Evolutionary conservation across 1,140 invertebrate genomes (phyloP), one percentile per base, ranked within the genome.

Genomic region (Cyphomyrmex costatus): DNA sequence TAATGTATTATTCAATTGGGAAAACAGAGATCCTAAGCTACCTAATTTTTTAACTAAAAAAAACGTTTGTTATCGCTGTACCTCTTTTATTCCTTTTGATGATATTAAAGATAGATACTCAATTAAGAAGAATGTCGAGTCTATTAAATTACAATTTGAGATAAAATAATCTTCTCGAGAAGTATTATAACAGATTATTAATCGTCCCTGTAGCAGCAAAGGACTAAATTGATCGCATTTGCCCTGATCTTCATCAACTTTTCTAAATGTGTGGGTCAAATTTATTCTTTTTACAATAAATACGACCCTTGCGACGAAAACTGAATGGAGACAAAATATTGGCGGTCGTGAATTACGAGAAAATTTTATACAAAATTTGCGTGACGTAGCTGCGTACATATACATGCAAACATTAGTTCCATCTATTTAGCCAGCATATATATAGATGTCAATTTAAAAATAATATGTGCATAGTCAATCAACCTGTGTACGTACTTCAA

Each of bases 291-390:
- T 58, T 36, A n/a, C n/a, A n/a, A n/a, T 33, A 60, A 16, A 42
- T 42, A 21, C 70, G 46, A 27, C 27, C 51, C 16, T 42, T 16
- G 58, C 7, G 36, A 58, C 36, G 73, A 24, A 46, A 53, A 12
- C 14, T 68, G 58, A 66, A 88, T 86, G 68, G 42, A 90, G 86
- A 90, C 86, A 90, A 90, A 91, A 91, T 90, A 90, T 91, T 90
- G 86, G 70, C 65, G 51, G 65, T 56, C 58, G 53, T 53, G 83
- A 86, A 90, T 88, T 91, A 86, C 89, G 73, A 70, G 89, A 71
- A 91, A 90, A 91, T 91, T 90, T 73, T 61, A 61, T 30, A 73
- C 89, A 90, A 91, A 91, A 91, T 91, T 91, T 88, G 89, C 53
- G 60, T 21, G 70, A 74, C 78, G 85, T 89, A 90, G 83, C 46